Percentiles rank a stretch among this genome's conserved stretches.
phyloP scores from a whole-genome alignment of 2,113 vertebrate genomes.

The Dipodomys merriami region DNA sequence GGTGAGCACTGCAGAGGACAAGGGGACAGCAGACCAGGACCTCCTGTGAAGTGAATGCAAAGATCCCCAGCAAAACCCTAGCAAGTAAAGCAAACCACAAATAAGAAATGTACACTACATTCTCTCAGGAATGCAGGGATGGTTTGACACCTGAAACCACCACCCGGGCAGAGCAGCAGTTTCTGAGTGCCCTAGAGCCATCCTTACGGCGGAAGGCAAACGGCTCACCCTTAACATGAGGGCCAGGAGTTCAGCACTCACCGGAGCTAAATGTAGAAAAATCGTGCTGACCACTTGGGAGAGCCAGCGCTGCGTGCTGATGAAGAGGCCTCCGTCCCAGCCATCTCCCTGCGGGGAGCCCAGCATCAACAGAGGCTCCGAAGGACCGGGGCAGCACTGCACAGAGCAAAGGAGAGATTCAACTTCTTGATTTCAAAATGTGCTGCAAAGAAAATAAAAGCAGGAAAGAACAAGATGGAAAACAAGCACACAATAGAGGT shows the following conservation, averaged over 20 bases:
- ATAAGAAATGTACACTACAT: not conserved
- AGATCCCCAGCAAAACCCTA: not conserved
- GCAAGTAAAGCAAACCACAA: not conserved
- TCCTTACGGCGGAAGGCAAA: not conserved
- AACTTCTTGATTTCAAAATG: not conserved
- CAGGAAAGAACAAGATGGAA: not conserved
- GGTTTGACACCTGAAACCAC: not conserved
- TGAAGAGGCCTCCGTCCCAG: too few relatives aligned
- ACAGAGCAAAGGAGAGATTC: not conserved
- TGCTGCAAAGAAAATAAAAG: not conserved
- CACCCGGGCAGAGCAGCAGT: not conserved
- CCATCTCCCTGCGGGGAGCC: not conserved
- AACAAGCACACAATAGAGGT: not conserved
- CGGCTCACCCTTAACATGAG: not conserved
- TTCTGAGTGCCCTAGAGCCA: not conserved
- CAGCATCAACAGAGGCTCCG: too few relatives aligned
- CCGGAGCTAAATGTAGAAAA: not conserved
- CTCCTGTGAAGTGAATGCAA: not conserved
- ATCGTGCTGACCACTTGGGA: too few relatives aligned
- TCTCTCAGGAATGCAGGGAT: not conserved
- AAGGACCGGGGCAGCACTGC: not conserved
- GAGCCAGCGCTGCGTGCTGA: too few relatives aligned
- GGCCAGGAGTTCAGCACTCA: not conserved
- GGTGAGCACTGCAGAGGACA: too few relatives aligned
- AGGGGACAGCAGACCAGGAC: not conserved